These are phyloP conservation scores for Ivindomyrus marchei DNA, from an alignment of 2,113 vertebrate genomes.

Conservation along the genomic window DNA sequence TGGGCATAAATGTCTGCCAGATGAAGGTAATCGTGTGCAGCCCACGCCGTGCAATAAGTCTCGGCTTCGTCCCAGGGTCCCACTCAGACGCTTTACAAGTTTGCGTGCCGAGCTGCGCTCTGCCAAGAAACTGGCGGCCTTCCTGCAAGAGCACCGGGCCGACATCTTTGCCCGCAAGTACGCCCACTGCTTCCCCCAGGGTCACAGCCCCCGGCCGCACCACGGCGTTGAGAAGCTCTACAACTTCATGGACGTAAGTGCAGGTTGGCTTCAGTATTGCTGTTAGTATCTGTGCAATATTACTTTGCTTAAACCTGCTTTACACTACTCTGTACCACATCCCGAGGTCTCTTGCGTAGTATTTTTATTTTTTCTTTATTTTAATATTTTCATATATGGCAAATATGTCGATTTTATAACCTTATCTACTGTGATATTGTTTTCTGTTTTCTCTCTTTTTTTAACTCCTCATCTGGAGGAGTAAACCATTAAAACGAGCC, in stretches of 20 bases:
- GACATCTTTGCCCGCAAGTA: conserved; percentile 59
- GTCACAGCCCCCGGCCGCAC: conserved; percentile 39
- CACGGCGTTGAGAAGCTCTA: conserved; percentile 59
- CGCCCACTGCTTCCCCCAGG: conserved; percentile 61
- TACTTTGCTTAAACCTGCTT: background rate
- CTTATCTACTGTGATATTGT: background rate
- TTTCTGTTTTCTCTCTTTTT: background rate
- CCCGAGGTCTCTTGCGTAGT: background rate
- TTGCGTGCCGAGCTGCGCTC: conserved; percentile 60
- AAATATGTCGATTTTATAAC: background rate
- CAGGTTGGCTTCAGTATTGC: background rate
- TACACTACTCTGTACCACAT: background rate
- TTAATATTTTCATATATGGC: background rate
- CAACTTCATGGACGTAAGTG: conserved; percentile 75
- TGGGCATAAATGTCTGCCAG: background rate
- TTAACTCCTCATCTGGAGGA: background rate
- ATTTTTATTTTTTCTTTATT: background rate
- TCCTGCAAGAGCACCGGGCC: conserved; percentile 54
- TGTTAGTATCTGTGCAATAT: background rate
- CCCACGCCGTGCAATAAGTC: background rate
- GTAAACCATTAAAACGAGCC: background rate
- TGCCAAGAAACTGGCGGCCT: conserved; percentile 51
- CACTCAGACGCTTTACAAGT: conserved; percentile 52
- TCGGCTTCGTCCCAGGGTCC: conserved; percentile 51
- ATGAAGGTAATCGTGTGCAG: background rate